These are phyloP conservation scores for Melipona quadrifasciata DNA, from an alignment of 1,140 invertebrate species.

Conservation along the genomic window DNA sequence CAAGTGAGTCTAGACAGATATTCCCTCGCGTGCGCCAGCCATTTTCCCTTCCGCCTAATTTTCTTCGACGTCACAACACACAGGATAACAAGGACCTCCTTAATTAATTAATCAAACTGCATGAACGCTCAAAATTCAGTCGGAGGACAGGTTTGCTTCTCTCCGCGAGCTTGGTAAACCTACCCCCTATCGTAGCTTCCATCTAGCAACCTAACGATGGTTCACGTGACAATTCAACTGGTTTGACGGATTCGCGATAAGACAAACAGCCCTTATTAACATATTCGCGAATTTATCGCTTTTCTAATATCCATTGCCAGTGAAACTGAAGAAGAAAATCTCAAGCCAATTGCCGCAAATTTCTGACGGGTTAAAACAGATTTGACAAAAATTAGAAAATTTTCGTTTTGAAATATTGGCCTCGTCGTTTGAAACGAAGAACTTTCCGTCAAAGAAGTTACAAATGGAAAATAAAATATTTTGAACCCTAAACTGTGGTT, in stretches of 20 bases:
- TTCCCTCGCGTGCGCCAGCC: not conserved
- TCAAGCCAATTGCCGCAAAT: no score
- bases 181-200: not conserved
- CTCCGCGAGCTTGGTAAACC: not conserved
- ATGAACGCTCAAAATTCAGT: not conserved
- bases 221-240: slow-evolving; percentile 57
- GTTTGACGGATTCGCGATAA: slow-evolving; percentile 28
- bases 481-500: no score
- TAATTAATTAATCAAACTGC: slow-evolving; percentile 17
- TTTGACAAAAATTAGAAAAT: no score
- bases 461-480: no score
- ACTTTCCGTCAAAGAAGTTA: no score
- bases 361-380: no score
- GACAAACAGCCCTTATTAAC: not conserved
- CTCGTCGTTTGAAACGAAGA: no score
- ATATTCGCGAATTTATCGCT: no score
- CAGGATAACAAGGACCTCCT: not conserved
- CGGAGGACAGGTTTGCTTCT: not conserved
- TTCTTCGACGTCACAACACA: not conserved
- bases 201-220: slow-evolving; percentile 49
- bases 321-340: no score
- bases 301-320: no score
- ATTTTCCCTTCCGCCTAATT: not conserved
- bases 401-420: no score
- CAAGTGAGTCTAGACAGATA: not conserved